Base-by-base conservation (phyloP, 2,888 invertebrate genomes). In the Dilophus febrilis region DNA sequence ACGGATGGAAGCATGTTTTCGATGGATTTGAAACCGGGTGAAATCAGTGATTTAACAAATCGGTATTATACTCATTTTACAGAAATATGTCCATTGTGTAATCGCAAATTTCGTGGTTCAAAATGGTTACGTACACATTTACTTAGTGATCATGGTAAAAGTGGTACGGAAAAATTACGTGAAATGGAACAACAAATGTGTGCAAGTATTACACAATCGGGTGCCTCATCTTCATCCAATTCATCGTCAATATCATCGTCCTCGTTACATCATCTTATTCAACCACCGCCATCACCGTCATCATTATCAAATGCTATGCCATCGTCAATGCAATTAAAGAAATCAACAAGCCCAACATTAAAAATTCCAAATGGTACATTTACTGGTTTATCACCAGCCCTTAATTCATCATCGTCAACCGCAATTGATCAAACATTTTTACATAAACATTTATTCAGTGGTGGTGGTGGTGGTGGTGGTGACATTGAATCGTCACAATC, bases 61-160 rank as follows among this genome's bases (percentile, higher is more conserved):
- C 62, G 74, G 39, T 77, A 77, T 52, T 74, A 74, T 49, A 70
- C 71, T 7, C 73, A 77, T 49, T 77, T 73, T 49, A 75, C 74
- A 3, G 83, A 84, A 58, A 75, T 77, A 0, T 91, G 91, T 55
- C 78, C 83, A 12, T 71, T 91, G 41, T 92, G 91, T 56, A 81
- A 79, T 49, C 72, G 88, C 2, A 73, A 88, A 43, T 91, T 91
- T 61, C 73, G 88, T 35, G 88, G 85, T 44, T 76, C 82, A 13
- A 86, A 90, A 45, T 90, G 88, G 71, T 62, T 91, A 46, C 83
- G 87, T 48, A 82, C 84, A 1, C 91, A 91, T 61, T 61, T 92
- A 43, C 65, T 86, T 47, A 79, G 81, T 38, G 90, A 91, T 51
- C 91, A 92, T 55, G 86, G 86, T 51, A 76, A 51, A 52, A 60